A percentile compares a stretch with the other conserved stretches of the same genome.
phyloP scores from a whole-genome alignment of 2,113 vertebrate species.

The Agapornis roseicollis region DNA sequence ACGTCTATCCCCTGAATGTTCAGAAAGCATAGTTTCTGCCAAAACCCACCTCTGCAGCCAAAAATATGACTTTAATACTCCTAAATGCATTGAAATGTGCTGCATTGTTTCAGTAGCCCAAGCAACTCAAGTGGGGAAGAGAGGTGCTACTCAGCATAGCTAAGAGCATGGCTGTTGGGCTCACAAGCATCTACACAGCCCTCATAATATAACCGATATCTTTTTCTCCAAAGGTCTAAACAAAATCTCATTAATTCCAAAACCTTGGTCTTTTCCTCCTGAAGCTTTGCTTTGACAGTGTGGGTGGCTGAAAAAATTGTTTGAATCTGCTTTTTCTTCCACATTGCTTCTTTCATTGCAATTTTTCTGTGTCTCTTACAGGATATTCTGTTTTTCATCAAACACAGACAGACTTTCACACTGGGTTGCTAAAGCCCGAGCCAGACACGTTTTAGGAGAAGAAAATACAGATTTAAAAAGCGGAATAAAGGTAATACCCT shows the following conservation, averaged over 20 bases:
- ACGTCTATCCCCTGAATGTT: neutral
- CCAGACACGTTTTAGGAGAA: neutral
- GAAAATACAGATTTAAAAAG: neutral
- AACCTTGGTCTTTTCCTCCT: neutral
- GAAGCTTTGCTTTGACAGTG: neutral
- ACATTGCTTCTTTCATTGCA: neutral
- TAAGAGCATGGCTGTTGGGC: neutral
- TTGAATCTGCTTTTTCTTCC: constrained; percentile 4
- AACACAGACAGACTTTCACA: neutral
- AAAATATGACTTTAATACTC: neutral
- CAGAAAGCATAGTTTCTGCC: neutral
- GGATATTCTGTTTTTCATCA: constrained; percentile 36
- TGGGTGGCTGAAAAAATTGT: neutral
- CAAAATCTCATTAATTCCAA: neutral
- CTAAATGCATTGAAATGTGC: neutral
- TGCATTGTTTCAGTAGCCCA: neutral
- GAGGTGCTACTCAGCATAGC: rapidly evolving
- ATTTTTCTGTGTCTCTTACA: neutral
- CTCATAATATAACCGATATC: rapidly evolving
- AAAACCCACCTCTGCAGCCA: neutral
- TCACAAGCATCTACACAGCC: neutral
- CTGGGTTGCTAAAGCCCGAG: neutral
- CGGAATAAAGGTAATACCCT: neutral
- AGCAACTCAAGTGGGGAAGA: neutral
- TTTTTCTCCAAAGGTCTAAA: neutral